phyloP scores from a whole-genome alignment of 2,113 vertebrate species.

The Bostrychus sinensis region DNA sequence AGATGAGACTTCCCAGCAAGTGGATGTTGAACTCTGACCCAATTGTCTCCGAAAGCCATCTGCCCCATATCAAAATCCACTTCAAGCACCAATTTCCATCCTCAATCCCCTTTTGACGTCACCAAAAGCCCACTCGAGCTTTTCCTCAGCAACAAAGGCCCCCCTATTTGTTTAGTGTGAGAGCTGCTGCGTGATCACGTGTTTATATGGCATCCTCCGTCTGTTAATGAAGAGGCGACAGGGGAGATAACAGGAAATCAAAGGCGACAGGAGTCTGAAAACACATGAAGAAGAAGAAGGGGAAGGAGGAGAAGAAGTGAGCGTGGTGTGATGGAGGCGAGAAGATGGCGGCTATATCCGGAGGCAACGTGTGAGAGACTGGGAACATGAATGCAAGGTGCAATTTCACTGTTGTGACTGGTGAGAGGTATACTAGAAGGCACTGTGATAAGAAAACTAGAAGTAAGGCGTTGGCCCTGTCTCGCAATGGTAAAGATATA shows the following conservation, averaged over 20 bases:
- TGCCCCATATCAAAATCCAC: conserved; percentile 20
- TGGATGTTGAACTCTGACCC: not conserved
- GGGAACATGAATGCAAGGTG: conserved; percentile 16
- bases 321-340: conserved; percentile 32
- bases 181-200: conserved; percentile 32
- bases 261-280: not conserved
- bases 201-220: conserved; percentile 31
- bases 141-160: conserved; percentile 32
- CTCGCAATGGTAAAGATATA: too few relatives aligned
- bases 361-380: conserved; percentile 38
- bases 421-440: too few relatives aligned
- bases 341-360: conserved; percentile 14
- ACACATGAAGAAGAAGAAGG: conserved; percentile 9
- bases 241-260: conserved; percentile 23
- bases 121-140: conserved; percentile 31
- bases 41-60: not conserved
- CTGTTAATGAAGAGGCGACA: conserved; percentile 37
- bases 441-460: too few relatives aligned
- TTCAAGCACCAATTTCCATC: conserved; percentile 12
- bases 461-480: too few relatives aligned
- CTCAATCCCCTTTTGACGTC: conserved; percentile 8
- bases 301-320: conserved; percentile 19
- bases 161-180: conserved; percentile 22
- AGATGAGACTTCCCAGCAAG: not conserved
- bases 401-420: conserved; percentile 1